Conservation (phyloP, 2,888 invertebrate genomes). For the Cheilosia urbana region DNA sequence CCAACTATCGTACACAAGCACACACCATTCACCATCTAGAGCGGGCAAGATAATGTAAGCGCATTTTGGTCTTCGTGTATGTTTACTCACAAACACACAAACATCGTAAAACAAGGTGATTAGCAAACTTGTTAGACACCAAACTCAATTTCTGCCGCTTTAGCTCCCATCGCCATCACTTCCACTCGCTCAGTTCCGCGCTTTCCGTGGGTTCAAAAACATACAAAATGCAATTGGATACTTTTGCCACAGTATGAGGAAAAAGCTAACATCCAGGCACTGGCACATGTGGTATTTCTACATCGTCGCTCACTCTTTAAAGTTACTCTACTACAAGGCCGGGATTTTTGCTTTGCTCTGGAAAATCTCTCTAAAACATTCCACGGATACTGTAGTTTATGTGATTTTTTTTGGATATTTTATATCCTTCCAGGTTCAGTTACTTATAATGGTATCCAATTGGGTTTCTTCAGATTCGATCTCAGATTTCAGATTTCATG, state of each 20-base stretch:
- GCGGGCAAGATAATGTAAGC: conserved; percentile 14
- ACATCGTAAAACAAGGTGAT: conserved; percentile 68
- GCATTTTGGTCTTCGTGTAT: conserved; percentile 35
- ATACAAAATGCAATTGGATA: conserved; percentile 68
- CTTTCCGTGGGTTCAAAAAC: conserved; percentile 45
- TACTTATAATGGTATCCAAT: no score
- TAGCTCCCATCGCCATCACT: conserved; percentile 61
- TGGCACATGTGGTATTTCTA: no score
- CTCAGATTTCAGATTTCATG: no score
- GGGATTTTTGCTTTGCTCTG: background rate
- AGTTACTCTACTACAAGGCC: no score
- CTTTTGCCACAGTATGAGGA: conserved; percentile 8
- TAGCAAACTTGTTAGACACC: conserved; percentile 75
- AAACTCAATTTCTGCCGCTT: conserved; percentile 66
- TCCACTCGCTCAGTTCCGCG: conserved; percentile 67
- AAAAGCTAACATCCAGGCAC: background rate
- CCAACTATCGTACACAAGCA: conserved; percentile 8
- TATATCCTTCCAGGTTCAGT: no score
- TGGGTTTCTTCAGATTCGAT: no score
- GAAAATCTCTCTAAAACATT: background rate
- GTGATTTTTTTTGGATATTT: no score
- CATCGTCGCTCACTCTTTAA: no score
- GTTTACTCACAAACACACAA: conserved; percentile 56
- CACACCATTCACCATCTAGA: conserved; percentile 7
- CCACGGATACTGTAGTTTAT: no score